Evolutionary conservation across 2,888 invertebrate species (phyloP), one percentile per base, ranked within the genome.

Genomic region (Himalopsyche anomala): DNA sequence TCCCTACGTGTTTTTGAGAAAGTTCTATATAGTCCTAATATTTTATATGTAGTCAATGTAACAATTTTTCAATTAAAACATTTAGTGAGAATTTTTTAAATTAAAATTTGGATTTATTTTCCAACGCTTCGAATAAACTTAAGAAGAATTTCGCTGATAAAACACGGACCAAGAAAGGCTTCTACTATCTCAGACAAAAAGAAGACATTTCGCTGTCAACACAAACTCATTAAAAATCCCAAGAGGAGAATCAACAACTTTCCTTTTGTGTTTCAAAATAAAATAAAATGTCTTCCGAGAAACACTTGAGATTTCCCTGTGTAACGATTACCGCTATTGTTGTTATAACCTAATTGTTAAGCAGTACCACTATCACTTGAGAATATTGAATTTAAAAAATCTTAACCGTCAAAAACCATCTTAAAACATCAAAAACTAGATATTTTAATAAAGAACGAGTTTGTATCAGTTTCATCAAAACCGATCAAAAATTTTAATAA

Each of bases 181-280:
- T 11, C 4, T 28, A 11, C 62, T 62, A 62, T 19, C n/a, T 62
- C 62, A 19, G 62, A 62, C 4, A 12, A 62, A 19, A 62, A 62
- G 40, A 62, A 62, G 28, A 19, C 28, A 62, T 62, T 62, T 62
- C 5, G 6, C 11, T 62, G 62, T n/a, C 28, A 62, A 62, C 62
- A n/a, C 62, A 62, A 62, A 62, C 62, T 62, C 62, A 62, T 62
- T 62, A 51, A 19, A 62, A 62, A 62, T 62, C 62, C 62, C 62
- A 19, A 62, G 62, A 62, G 62, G 28, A 6, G 28, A 62, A 19
- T 62, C 62, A 62, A 62, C 19, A n/a, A 62, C 15, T 62, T 62
- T 28, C 2, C 62, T 62, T 62, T 62, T 62, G 62, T 62, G n/a
- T 62, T 19, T 28, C n/a, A 62, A 62, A 56, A 62, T 62, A 62